A percentile compares a stretch with the other conserved stretches of the same genome.
phyloP scores from a whole-genome alignment of 2,797 vertebrate species.

The Gymnopithys bicolor region DNA sequence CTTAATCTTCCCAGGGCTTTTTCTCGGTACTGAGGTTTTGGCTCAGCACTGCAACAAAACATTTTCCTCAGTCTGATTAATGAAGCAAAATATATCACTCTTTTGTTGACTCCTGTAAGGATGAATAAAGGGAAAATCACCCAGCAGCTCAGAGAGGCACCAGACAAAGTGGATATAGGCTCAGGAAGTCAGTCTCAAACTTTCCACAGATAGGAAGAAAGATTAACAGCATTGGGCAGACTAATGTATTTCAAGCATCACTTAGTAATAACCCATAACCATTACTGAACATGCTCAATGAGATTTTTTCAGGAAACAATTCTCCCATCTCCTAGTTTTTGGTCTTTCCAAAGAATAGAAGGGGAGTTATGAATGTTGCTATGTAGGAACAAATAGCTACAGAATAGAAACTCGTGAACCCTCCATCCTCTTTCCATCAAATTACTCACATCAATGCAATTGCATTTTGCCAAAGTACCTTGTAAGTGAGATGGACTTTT shows the following conservation, averaged over 20 bases:
- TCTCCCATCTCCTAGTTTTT: background rate
- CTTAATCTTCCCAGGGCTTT: background rate
- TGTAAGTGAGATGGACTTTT: background rate
- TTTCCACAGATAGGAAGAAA: background rate
- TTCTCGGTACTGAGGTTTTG: background rate
- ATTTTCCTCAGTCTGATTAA: background rate
- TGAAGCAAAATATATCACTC: background rate
- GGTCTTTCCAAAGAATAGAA: background rate
- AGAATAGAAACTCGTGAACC: background rate
- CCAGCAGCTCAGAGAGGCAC: background rate
- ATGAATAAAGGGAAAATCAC: background rate
- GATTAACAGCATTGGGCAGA: slow-evolving; percentile 6
- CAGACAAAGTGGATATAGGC: background rate
- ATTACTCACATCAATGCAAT: background rate
- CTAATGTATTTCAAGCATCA: slow-evolving; percentile 6
- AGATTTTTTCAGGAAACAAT: background rate
- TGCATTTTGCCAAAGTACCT: background rate
- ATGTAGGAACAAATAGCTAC: background rate
- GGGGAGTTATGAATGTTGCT: background rate
- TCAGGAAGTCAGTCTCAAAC: background rate
- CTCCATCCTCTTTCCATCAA: background rate
- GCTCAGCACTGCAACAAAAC: background rate
- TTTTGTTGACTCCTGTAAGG: background rate
- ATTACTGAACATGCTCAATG: background rate
- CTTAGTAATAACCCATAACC: background rate